Evolutionary conservation across 2,888 invertebrate species (phyloP).

Genomic region (Troides oblongomaculatus): DNA sequence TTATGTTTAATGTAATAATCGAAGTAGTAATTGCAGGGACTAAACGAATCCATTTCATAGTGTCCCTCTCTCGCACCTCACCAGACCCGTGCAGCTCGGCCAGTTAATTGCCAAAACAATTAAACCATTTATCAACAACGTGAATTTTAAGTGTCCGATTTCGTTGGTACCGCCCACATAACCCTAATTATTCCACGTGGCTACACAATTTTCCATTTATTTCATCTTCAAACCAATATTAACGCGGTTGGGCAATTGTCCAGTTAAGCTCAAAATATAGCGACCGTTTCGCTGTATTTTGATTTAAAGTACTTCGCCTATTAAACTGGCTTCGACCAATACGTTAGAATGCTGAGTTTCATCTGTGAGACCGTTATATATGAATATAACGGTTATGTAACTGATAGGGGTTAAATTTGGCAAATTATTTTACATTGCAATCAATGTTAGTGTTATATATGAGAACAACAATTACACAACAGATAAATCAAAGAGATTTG

Average conservation of each 20-base stretch:
- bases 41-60: conserved; percentile 36
- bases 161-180: conserved; percentile 41
- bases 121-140: conserved; percentile 62
- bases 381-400: background rate
- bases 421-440: background rate
- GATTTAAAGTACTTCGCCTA: background rate
- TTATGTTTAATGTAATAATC: background rate
- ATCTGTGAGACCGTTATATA: background rate
- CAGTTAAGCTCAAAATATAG: conserved; percentile 12
- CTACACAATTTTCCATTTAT: conserved; percentile 42
- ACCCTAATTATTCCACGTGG: conserved; percentile 47
- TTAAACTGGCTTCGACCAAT: background rate
- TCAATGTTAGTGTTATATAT: too few species aligned
- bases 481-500: too few species aligned
- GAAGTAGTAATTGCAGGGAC: conserved; percentile 26
- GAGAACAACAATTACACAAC: too few species aligned
- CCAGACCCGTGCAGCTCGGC: conserved; percentile 29
- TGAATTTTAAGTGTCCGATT: conserved; percentile 54
- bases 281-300: conserved; percentile 1
- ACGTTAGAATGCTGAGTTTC: background rate
- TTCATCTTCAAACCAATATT: conserved; percentile 37
- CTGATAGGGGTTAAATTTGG: background rate
- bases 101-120: conserved; percentile 70
- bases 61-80: conserved; percentile 33
- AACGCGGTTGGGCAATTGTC: conserved; percentile 2